Percentiles rank a stretch among this genome's conserved stretches.
Evolutionary conservation across 1,140 invertebrate species (phyloP).

Genomic region (Pseudomyrmex cubaensis): DNA sequence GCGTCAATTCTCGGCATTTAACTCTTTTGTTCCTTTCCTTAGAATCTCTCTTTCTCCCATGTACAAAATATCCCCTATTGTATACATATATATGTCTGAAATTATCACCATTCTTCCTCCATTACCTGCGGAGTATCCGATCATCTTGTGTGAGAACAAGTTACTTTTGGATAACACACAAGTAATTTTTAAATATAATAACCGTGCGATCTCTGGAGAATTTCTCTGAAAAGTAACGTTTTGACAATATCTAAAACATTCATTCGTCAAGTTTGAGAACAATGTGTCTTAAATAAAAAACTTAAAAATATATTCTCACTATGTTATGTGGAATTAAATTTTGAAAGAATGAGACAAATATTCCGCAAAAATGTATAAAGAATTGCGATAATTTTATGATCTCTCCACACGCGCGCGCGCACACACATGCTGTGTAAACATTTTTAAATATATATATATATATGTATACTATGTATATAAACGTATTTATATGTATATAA

Average conservation of each 20-base stretch:
- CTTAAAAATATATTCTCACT: no score
- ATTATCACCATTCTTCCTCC: constrained; percentile 10
- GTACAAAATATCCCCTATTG: neutral
- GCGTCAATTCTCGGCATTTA: constrained; percentile 57
- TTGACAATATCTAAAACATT: no score
- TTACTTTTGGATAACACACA: no score
- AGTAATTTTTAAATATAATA: no score
- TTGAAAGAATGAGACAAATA: neutral
- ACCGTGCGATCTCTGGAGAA: no score
- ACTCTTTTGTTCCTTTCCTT: constrained; percentile 63
- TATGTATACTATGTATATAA: constrained; percentile 56
- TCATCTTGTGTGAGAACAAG: neutral
- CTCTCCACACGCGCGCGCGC: neutral
- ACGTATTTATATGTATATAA: constrained; percentile 54
- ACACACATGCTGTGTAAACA: no score
- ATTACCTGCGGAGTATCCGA: constrained; percentile 4
- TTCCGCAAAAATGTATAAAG: neutral
- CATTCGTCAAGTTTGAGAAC: no score
- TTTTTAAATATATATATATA: constrained; percentile 38
- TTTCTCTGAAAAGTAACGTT: no score
- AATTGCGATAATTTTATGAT: constrained; percentile 45
- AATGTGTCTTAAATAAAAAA: no score
- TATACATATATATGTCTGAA: constrained; percentile 10
- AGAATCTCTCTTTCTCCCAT: constrained; percentile 52
- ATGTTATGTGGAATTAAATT: no score